phyloP scores from a whole-genome alignment of 1,140 invertebrate genomes.

The Lepidurus apus region DNA sequence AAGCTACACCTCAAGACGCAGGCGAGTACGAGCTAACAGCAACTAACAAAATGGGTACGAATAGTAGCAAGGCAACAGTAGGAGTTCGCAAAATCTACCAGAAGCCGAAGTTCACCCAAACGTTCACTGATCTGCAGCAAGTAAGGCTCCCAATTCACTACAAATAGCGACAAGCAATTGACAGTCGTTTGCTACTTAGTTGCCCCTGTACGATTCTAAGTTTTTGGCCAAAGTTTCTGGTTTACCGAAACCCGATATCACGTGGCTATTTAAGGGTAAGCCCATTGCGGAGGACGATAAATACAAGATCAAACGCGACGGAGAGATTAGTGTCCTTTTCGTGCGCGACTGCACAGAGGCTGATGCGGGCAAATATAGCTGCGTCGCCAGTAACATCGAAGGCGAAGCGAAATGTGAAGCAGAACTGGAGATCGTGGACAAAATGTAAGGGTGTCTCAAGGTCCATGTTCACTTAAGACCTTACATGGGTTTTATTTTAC shows the following conservation, averaged over 20 bases:
- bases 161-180: background rate
- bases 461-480: background rate
- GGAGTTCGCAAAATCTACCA: slow-evolving; percentile 72
- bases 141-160: slow-evolving; percentile 43
- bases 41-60: slow-evolving; percentile 67
- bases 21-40: slow-evolving; percentile 69
- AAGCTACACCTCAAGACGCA: slow-evolving; percentile 62
- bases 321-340: slow-evolving; percentile 68
- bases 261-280: slow-evolving; percentile 74
- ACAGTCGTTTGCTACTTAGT: slow-evolving; percentile 43
- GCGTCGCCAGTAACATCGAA: slow-evolving; percentile 69
- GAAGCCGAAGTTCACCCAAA: slow-evolving; percentile 72
- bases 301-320: slow-evolving; percentile 70
- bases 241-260: slow-evolving; percentile 76
- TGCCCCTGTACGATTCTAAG: slow-evolving; percentile 69
- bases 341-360: slow-evolving; percentile 59
- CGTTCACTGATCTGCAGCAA: slow-evolving; percentile 77
- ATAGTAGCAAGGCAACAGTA: slow-evolving; percentile 59
- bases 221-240: slow-evolving; percentile 75
- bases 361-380: slow-evolving; percentile 70
- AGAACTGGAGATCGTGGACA: slow-evolving; percentile 66
- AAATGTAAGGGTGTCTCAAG: slow-evolving; percentile 60
- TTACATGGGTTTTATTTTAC: slow-evolving; percentile 33
- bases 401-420: slow-evolving; percentile 71
- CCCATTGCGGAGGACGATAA: slow-evolving; percentile 62